phyloP scores from a whole-genome alignment of 2,888 invertebrate genomes.

The Sarcophaga caerulescens region DNA sequence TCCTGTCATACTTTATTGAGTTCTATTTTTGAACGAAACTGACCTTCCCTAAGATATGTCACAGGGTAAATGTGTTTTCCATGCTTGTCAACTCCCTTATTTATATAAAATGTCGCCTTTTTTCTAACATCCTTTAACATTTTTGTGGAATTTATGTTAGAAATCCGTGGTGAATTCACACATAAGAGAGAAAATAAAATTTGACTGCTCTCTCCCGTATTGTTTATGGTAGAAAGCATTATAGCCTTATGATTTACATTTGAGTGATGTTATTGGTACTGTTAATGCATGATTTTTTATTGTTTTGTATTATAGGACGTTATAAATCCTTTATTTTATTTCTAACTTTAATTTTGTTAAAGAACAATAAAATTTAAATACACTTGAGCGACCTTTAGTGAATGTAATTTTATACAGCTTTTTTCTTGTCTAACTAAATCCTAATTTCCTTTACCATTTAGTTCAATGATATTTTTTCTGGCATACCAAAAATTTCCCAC shows the following conservation, averaged over 20 bases:
- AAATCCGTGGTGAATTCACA: slow-evolving; percentile 2
- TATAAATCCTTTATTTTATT: not conserved
- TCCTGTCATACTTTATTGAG: not conserved
- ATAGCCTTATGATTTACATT: not conserved
- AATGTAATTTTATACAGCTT: too few relatives aligned
- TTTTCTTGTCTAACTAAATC: too few relatives aligned
- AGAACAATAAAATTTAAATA: too few relatives aligned
- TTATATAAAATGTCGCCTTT: slow-evolving; percentile 5
- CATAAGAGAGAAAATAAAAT: not conserved
- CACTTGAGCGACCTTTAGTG: too few relatives aligned
- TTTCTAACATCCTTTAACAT: slow-evolving; percentile 2
- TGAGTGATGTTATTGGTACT: slow-evolving; percentile 20
- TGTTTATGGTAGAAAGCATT: not conserved
- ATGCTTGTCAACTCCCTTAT: slow-evolving; percentile 39
- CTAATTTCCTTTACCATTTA: too few relatives aligned
- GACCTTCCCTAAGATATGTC: slow-evolving; percentile 51
- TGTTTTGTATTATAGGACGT: slow-evolving; percentile 6
- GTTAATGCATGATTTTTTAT: too few relatives aligned
- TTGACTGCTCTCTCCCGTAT: not conserved
- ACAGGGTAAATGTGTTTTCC: slow-evolving; percentile 36
- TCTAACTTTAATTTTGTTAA: too few relatives aligned
- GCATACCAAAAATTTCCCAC: too few relatives aligned
- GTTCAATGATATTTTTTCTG: too few relatives aligned
- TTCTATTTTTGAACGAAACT: slow-evolving; percentile 32
- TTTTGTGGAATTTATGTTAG: slow-evolving; percentile 31